Evolutionary conservation across 2,797 vertebrate genomes (phyloP).

Genomic region (Myotis myotis): DNA sequence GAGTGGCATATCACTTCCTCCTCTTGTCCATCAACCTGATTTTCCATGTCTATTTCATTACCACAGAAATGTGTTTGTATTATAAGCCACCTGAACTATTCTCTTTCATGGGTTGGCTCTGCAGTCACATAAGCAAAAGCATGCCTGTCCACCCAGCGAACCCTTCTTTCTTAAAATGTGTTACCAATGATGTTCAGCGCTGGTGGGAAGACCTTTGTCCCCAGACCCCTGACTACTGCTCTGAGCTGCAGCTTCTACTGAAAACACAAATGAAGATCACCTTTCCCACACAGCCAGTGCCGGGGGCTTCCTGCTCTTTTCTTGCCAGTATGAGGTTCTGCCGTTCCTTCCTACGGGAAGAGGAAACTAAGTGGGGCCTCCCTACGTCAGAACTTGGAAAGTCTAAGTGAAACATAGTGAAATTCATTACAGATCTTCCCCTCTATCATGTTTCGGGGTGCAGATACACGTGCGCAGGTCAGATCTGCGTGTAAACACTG

Average conservation of each 20-base stretch:
- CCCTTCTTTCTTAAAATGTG: not conserved
- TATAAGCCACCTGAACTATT: not conserved
- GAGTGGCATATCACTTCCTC: not conserved
- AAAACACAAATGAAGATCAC: not conserved
- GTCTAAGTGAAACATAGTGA: not conserved
- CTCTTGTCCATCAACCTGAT: not conserved
- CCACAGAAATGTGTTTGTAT: not conserved
- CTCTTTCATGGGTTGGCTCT: not conserved
- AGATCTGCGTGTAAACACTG: not conserved
- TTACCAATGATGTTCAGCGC: not conserved
- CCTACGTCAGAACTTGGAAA: not conserved
- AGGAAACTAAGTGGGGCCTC: not conserved
- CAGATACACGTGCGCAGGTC: no score
- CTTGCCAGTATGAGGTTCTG: not conserved
- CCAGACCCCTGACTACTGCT: accelerated
- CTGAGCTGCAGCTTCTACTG: not conserved
- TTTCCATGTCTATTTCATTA: not conserved
- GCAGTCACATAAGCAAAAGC: not conserved
- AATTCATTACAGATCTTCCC: not conserved
- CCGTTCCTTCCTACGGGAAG: not conserved
- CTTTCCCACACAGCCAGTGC: not conserved
- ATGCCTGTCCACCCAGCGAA: not conserved
- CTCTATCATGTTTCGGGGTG: no score
- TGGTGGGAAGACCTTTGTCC: not conserved
- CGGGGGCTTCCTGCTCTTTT: accelerated